Conservation (phyloP, 2,888 invertebrate genomes). For the Serripes groenlandicus region DNA sequence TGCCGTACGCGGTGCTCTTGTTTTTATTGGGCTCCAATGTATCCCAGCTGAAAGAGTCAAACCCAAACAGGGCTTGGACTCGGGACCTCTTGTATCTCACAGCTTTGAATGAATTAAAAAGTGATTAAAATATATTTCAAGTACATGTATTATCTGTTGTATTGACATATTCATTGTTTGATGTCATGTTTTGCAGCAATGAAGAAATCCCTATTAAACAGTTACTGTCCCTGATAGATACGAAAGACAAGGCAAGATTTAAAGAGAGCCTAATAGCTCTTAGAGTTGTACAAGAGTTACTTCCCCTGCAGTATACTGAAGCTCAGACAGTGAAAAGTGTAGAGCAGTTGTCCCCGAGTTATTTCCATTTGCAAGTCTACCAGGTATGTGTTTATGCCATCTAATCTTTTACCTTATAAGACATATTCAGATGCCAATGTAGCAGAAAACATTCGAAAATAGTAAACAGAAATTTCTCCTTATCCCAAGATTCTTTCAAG, state of each 20-base stretch:
- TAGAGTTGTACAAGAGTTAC: conserved; percentile 74
- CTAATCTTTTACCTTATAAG: background rate
- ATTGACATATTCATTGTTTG: no score
- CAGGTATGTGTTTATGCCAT: conserved; percentile 57
- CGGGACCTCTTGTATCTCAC: no score
- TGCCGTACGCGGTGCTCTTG: background rate
- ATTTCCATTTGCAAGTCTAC: conserved; percentile 46
- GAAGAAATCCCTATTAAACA: conserved; percentile 23
- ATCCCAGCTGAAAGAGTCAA: no score
- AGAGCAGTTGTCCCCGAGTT: conserved; percentile 50
- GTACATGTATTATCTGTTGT: no score
- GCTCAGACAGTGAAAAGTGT: conserved; percentile 22
- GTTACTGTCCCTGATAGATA: conserved; percentile 59
- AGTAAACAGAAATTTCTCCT: background rate
- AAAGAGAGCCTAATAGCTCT: conserved; percentile 76
- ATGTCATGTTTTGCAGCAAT: background rate
- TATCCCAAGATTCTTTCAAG: background rate
- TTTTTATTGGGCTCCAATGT: no score
- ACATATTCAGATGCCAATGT: background rate
- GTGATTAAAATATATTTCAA: no score
- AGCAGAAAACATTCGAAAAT: background rate
- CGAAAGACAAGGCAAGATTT: conserved; percentile 38
- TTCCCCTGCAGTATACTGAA: conserved; percentile 55
- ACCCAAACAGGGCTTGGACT: no score
- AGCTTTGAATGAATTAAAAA: no score